phyloP scores from a whole-genome alignment of 2,113 vertebrate species.

The Cariama cristata region DNA sequence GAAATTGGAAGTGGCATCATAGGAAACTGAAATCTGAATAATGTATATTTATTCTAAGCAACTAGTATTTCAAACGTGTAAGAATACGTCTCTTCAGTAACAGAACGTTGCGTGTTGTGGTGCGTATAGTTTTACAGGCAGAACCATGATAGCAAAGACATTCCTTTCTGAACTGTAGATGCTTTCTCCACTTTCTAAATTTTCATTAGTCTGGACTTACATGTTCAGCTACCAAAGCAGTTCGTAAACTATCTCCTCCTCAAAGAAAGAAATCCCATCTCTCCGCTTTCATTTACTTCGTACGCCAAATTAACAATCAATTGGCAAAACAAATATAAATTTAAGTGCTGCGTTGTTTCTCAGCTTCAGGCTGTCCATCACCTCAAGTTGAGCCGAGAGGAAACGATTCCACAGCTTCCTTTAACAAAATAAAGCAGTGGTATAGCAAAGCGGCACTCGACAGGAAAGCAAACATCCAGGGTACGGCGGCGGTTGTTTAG shows the following conservation, averaged over 20 bases:
- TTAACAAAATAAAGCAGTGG: neutral
- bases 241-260: neutral
- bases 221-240: neutral
- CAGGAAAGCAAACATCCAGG: neutral
- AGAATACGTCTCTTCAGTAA: neutral
- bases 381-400: neutral
- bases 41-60: neutral
- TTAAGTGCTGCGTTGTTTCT: neutral
- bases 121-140: neutral
- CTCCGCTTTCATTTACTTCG: neutral
- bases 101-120: neutral
- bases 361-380: neutral
- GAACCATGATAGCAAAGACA: neutral
- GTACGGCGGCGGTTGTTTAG: accelerated
- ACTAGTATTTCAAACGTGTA: neutral
- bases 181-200: neutral
- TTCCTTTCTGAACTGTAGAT: neutral
- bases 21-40: neutral
- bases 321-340: slow-evolving; percentile 14
- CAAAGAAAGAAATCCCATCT: neutral
- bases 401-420: neutral
- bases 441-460: neutral
- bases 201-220: neutral
- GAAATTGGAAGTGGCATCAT: neutral
- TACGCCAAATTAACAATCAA: neutral